Base-by-base conservation (phyloP, 2,888 invertebrate species). In the Malthinus seriepunctatus region DNA sequence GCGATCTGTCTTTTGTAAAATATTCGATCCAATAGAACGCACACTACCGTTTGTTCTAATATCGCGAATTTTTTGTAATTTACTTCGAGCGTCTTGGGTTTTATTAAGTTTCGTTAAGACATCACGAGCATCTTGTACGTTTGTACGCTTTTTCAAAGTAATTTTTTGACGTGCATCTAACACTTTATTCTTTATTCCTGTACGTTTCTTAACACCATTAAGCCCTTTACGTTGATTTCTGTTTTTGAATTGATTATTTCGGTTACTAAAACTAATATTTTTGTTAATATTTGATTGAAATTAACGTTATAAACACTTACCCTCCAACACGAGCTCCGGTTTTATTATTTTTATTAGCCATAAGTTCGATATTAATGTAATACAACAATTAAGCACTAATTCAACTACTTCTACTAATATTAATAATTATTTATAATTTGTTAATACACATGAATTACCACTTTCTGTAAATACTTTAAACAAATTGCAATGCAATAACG, bases 51-150 rank as follows among this genome's bases (percentile, higher is more conserved):
- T 73, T 56, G 80, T 81, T 73, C 80, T 78, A 56, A 78, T 79
- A 63, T 82, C 81, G 62, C 88, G 80, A 46, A 90, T 78, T 71
- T 87, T 86, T 53, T 88, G 83, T 48, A 93, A 76, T 74, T 89
- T 88, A 48, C 86, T 79, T 42, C 92, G 83, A 6, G 91, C 91
- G 81, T 92, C 93, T 62, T 85, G 87, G 8, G 80, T 84, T 71
- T 89, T 88, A 0, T 90, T 89, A 67, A 89, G 86, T 77, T 90
- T 87, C 3, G 87, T 86, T 50, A 93, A 79, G 69, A 90, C 89
- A 67, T 93, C 93, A 59, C 93, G 81, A 1, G 93, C 93, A 81
- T 93, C 93, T 0, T 84, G 83, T 23, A 93, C 86, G 70, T 87
- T 88, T 46, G 83, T 85, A 47, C 91, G 83, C 73, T 91, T 91